Evolutionary conservation across 2,797 vertebrate genomes (phyloP).

Genomic region (Cynopterus sphinx): DNA sequence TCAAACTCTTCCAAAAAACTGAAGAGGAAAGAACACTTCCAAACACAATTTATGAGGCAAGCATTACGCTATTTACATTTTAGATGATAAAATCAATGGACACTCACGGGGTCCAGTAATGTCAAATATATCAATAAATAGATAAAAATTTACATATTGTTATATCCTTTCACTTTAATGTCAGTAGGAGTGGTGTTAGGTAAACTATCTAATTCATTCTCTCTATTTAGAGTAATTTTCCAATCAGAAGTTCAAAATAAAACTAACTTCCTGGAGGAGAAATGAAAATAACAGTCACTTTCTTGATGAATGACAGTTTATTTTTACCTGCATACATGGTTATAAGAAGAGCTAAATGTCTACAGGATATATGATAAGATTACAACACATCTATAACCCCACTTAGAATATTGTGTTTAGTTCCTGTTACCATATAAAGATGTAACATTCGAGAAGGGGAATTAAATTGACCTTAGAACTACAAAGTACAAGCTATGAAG

Average conservation of each 20-base stretch:
- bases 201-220: background rate
- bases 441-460: slow-evolving; percentile 80
- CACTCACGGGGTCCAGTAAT: background rate
- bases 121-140: background rate
- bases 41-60: background rate
- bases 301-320: slow-evolving; percentile 18
- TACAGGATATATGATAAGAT: slow-evolving; percentile 70
- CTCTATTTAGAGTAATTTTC: slow-evolving; percentile 12
- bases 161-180: slow-evolving; percentile 11
- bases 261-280: slow-evolving; percentile 6
- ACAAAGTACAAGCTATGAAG: slow-evolving; percentile 73
- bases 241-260: slow-evolving; percentile 29
- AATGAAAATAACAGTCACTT: background rate
- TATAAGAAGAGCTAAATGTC: slow-evolving; percentile 34
- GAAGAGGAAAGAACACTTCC: background rate
- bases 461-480: slow-evolving; percentile 82
- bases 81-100: background rate
- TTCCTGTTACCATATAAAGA: slow-evolving; percentile 79
- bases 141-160: background rate
- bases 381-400: slow-evolving; percentile 64
- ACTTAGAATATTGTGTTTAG: slow-evolving; percentile 76
- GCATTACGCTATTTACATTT: background rate
- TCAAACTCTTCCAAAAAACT: background rate
- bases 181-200: background rate
- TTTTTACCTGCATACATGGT: slow-evolving; percentile 5